Conservation (phyloP, 2,888 invertebrate species). For the Acanthosoma haemorrhoidale region DNA sequence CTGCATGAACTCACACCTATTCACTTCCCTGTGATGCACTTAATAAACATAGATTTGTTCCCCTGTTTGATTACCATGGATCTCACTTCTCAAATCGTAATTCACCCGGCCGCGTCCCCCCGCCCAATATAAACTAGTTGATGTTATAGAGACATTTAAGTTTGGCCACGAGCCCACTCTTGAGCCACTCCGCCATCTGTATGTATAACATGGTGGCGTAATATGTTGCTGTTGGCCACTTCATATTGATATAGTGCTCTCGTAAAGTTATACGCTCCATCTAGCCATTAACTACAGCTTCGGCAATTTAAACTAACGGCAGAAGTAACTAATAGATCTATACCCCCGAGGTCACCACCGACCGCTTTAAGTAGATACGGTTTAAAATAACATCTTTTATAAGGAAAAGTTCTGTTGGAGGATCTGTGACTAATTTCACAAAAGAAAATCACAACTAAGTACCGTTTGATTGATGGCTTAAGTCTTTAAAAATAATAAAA, state of each 20-base stretch:
- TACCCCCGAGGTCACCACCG: too few relatives aligned
- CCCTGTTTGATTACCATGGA: conserved; percentile 15
- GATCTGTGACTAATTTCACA: too few relatives aligned
- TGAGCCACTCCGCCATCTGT: not conserved
- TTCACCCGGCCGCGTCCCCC: too few relatives aligned
- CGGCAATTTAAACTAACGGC: too few relatives aligned
- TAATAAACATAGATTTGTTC: conserved; percentile 29
- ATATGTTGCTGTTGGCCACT: not conserved
- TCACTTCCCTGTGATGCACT: conserved; percentile 8
- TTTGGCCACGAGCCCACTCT: not conserved
- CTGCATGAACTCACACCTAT: conserved; percentile 20
- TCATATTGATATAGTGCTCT: not conserved
- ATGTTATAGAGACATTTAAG: not conserved
- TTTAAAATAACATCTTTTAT: too few relatives aligned
- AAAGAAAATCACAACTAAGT: too few relatives aligned
- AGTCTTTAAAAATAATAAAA: too few relatives aligned
- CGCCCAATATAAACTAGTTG: not conserved
- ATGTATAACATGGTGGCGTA: not conserved
- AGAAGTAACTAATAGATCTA: too few relatives aligned
- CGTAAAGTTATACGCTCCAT: conserved; percentile 2
- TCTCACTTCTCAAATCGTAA: conserved; percentile 9
- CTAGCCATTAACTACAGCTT: not conserved
- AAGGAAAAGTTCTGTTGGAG: too few relatives aligned
- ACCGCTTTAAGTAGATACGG: too few relatives aligned
- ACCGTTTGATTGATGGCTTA: too few relatives aligned